These are phyloP conservation scores for Euglossa dilemma DNA, from an alignment of 1,140 invertebrate genomes.

Conservation along the genomic window DNA sequence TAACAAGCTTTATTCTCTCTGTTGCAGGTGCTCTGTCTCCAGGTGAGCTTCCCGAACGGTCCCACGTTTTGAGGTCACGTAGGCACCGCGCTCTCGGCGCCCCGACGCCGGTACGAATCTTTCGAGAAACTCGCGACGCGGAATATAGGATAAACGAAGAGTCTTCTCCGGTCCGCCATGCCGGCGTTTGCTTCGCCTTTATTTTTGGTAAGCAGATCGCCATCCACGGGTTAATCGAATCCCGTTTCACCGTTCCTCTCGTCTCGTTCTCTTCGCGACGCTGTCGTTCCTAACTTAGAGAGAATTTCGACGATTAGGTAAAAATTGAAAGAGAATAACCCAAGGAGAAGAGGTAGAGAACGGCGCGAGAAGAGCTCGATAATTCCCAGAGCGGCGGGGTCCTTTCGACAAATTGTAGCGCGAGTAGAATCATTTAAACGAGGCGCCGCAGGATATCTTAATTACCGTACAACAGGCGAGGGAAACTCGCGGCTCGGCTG, in stretches of 20 bases:
- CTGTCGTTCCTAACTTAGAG: too few relatives aligned
- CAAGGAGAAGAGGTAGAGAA: too few relatives aligned
- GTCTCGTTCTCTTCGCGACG: too few relatives aligned
- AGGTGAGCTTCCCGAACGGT: background rate
- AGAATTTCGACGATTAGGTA: too few relatives aligned
- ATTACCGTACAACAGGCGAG: slow-evolving; percentile 18
- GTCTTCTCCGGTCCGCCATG: background rate
- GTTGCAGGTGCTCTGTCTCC: slow-evolving; percentile 22
- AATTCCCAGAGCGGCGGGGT: too few relatives aligned
- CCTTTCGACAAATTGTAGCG: too few relatives aligned
- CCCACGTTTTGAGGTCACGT: background rate
- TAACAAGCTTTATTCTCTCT: background rate
- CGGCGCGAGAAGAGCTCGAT: too few relatives aligned
- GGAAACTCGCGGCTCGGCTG: slow-evolving; percentile 10
- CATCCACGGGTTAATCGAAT: too few relatives aligned
- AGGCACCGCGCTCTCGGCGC: too few relatives aligned
- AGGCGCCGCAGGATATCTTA: slow-evolving; percentile 29
- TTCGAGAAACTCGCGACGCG: too few relatives aligned
- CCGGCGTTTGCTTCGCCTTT: background rate
- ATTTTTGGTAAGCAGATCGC: background rate
- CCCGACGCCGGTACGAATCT: background rate
- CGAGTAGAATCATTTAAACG: slow-evolving; percentile 4
- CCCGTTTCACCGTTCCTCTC: too few relatives aligned
- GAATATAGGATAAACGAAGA: background rate
- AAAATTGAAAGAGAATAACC: background rate